Conservation (phyloP, 2,113 vertebrate genomes). For the Riparia riparia region DNA sequence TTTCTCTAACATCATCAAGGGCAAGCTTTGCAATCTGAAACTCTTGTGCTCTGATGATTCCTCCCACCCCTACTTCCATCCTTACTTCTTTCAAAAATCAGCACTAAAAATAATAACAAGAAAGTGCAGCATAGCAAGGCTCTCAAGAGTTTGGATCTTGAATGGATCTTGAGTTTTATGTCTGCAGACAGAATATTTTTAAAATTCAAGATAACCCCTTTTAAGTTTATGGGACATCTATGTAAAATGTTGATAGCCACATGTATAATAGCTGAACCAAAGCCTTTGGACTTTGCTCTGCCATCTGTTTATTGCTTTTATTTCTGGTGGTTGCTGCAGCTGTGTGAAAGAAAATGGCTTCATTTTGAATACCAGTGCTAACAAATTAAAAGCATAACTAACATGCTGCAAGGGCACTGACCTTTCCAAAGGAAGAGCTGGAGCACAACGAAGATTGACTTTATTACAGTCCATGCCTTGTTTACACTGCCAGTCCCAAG, state of each 20-base stretch:
- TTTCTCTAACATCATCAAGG: neutral
- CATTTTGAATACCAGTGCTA: neutral
- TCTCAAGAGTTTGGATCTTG: neutral
- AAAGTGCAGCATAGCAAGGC: neutral
- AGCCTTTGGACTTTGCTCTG: neutral
- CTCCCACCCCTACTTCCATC: neutral
- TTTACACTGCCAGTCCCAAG: neutral
- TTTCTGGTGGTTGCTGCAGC: neutral
- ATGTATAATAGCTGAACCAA: neutral
- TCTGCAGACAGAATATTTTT: neutral
- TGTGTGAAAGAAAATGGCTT: neutral
- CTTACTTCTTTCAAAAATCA: neutral
- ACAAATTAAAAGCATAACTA: slow-evolving; percentile 16
- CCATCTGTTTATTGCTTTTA: neutral
- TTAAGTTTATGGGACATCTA: neutral
- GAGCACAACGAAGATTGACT: neutral
- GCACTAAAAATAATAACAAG: neutral
- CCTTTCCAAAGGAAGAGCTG: neutral
- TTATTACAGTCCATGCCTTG: neutral
- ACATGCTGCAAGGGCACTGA: neutral
- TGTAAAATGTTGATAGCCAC: neutral
- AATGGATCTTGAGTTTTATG: neutral
- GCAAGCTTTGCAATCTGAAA: neutral
- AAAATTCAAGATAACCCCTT: neutral
- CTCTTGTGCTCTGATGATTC: neutral